Evolutionary conservation across 2,888 invertebrate species (phyloP).

Genomic region (Gnatocerus cornutus): DNA sequence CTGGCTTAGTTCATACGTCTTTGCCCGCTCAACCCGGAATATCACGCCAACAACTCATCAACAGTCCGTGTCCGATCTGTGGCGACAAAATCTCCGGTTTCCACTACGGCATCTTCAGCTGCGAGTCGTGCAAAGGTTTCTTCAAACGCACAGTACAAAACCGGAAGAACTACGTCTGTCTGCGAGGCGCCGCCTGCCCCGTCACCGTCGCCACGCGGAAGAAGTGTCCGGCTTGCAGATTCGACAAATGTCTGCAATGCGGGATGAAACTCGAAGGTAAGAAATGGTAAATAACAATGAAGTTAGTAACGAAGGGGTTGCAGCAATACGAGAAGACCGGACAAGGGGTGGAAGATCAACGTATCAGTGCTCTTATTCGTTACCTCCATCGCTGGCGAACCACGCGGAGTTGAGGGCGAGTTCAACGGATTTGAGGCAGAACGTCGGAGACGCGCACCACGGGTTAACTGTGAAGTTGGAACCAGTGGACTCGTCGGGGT

Average conservation of each 20-base stretch:
- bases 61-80: constrained; percentile 96
- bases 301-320: constrained; percentile 46
- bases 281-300: neutral
- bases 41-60: constrained; percentile 90
- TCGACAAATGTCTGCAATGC: constrained; percentile 95
- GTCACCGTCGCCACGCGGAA: constrained; percentile 95
- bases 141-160: constrained; percentile 99
- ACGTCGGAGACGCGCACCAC: constrained; percentile 48
- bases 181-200: constrained; percentile 91
- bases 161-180: constrained; percentile 96
- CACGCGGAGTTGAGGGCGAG: constrained; percentile 71
- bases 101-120: constrained; percentile 98
- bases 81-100: constrained; percentile 97
- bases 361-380: constrained; percentile 94
- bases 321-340: constrained; percentile 94
- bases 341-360: constrained; percentile 97
- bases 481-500: constrained; percentile 66
- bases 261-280: constrained; percentile 96
- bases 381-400: constrained; percentile 79
- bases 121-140: constrained; percentile 98
- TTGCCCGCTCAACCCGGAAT: constrained; percentile 83
- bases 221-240: constrained; percentile 97
- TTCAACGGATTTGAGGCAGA: constrained; percentile 69
- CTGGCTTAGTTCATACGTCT: constrained; percentile 69
- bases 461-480: constrained; percentile 72